Evolutionary conservation across 2,888 invertebrate genomes (phyloP).

Genomic region (Chironomus tentans): DNA sequence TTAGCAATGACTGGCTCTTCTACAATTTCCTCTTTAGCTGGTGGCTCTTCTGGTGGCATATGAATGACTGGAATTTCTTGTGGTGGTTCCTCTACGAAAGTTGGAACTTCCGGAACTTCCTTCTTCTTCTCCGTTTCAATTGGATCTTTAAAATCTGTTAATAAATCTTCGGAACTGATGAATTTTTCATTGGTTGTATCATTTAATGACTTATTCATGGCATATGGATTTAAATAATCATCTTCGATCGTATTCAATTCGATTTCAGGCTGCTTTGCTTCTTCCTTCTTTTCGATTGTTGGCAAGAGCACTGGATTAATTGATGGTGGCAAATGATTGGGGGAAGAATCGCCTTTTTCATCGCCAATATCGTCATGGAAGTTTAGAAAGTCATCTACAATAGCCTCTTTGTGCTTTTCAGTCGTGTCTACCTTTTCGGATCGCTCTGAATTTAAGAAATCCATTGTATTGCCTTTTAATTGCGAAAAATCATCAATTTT

Average conservation of each 20-base stretch:
- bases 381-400: background rate
- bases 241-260: conserved; percentile 9
- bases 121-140: conserved; percentile 28
- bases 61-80: conserved; percentile 29
- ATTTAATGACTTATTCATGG: background rate
- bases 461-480: too few species aligned
- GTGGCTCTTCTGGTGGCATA: background rate
- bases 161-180: conserved; percentile 41
- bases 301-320: background rate
- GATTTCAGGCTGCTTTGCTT: background rate
- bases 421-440: too few species aligned
- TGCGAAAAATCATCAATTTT: too few species aligned
- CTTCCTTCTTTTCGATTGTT: background rate
- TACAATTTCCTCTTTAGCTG: background rate
- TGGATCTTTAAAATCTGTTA: conserved; percentile 39
- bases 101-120: background rate
- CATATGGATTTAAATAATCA: conserved; percentile 28
- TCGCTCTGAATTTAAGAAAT: too few species aligned
- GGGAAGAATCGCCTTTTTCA: background rate
- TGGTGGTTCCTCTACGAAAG: background rate
- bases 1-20: background rate
- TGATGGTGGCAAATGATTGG: too few species aligned
- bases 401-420: too few species aligned
- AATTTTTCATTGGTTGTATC: conserved; percentile 38
- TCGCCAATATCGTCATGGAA: conserved; percentile 5